phyloP scores from a whole-genome alignment of 2,888 invertebrate genomes.

The Atherix ibis region DNA sequence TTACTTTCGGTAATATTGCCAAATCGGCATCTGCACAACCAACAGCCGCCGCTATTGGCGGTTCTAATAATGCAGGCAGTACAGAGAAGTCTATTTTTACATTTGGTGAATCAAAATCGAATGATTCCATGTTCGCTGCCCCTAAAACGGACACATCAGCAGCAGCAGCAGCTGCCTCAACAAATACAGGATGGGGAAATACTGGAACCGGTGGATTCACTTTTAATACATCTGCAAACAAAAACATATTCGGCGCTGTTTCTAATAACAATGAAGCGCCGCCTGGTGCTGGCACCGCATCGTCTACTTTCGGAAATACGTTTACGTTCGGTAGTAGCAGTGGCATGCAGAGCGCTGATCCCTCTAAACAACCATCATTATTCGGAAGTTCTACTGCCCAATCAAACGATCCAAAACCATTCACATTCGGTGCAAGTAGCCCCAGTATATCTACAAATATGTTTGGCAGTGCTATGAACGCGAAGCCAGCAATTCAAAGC shows the following conservation, averaged over 20 bases:
- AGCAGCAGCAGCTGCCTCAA: constrained; percentile 1
- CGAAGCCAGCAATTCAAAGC: constrained; percentile 1
- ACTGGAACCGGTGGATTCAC: too few species aligned
- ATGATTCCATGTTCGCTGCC: not conserved
- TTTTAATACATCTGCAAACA: too few species aligned
- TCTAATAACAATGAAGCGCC: too few species aligned
- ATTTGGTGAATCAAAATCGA: not conserved
- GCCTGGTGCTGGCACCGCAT: not conserved
- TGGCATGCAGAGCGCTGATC: not conserved
- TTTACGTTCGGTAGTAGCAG: not conserved
- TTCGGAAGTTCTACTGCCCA: constrained; percentile 1
- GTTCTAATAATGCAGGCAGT: too few species aligned
- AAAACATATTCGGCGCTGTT: too few species aligned
- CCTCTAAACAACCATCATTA: not conserved
- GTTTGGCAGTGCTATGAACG: constrained; percentile 3
- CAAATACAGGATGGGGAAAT: not conserved
- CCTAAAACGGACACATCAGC: too few species aligned
- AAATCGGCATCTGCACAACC: too few species aligned
- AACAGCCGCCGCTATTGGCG: too few species aligned
- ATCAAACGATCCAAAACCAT: not conserved
- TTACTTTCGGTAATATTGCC: too few species aligned
- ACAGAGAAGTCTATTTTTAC: too few species aligned
- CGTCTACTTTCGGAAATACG: constrained; percentile 5
- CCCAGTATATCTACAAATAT: constrained; percentile 1
- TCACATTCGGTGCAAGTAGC: constrained; percentile 2